Percentiles rank a stretch among this genome's conserved stretches.
These are phyloP conservation scores for Chelonus insularis DNA, from an alignment of 1,140 invertebrate genomes.

Conservation along the genomic window DNA sequence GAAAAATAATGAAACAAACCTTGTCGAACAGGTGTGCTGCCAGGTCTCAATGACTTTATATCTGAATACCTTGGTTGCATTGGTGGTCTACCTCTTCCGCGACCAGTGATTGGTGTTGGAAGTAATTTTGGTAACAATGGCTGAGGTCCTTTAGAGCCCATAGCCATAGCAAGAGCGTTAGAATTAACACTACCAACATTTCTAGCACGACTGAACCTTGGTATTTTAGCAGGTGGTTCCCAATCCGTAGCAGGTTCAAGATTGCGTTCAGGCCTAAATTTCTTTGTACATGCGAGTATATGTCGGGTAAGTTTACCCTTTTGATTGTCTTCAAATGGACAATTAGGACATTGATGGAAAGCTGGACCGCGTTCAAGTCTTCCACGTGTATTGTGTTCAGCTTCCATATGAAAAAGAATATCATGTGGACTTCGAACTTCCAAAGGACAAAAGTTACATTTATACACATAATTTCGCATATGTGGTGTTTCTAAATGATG, in stretches of 20 bases:
- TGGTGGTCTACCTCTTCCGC: constrained; percentile 53
- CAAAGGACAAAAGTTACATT: constrained; percentile 85
- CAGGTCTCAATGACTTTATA: constrained; percentile 51
- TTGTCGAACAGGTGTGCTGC: constrained; percentile 45
- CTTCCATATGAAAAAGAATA: constrained; percentile 90
- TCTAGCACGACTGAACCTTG: constrained; percentile 67
- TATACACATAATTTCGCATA: constrained; percentile 82
- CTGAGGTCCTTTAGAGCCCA: constrained; percentile 56
- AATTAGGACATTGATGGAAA: constrained; percentile 91
- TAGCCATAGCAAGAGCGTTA: constrained; percentile 54
- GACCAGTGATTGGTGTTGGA: constrained; percentile 51
- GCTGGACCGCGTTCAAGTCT: constrained; percentile 81
- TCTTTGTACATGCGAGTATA: constrained; percentile 85
- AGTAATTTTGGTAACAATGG: constrained; percentile 62
- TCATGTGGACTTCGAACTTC: constrained; percentile 83
- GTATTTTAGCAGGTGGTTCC: constrained; percentile 91
- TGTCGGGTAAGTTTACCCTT: constrained; percentile 92
- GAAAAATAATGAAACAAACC: constrained; percentile 28
- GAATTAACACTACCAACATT: constrained; percentile 52
- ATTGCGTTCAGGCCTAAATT: constrained; percentile 86
- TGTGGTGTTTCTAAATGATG: constrained; percentile 92
- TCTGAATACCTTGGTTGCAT: constrained; percentile 57
- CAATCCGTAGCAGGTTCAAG: constrained; percentile 82
- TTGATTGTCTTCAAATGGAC: constrained; percentile 92
- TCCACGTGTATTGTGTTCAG: constrained; percentile 81